These are phyloP conservation scores for Xestobium rufovillosum DNA, from an alignment of 2,888 invertebrate species.

Conservation along the genomic window DNA sequence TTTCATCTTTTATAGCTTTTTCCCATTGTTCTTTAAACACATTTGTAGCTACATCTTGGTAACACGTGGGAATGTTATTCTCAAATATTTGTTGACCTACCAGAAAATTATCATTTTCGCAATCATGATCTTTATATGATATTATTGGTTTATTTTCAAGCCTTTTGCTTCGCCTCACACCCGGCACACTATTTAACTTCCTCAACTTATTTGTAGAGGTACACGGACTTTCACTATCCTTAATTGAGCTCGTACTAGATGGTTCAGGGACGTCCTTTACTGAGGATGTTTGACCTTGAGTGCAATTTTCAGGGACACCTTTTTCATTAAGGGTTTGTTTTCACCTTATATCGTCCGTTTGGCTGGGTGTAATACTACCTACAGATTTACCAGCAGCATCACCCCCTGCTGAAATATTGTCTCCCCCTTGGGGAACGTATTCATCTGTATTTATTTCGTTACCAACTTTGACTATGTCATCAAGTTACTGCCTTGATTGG, in stretches of 20 bases:
- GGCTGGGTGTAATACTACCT: neutral
- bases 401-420: slow-evolving; percentile 5
- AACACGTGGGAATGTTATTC: slow-evolving; percentile 7
- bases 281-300: slow-evolving; percentile 2
- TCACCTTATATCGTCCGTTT: slow-evolving; percentile 7
- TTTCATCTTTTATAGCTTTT: slow-evolving; percentile 11
- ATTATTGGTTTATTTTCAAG: slow-evolving; percentile 12
- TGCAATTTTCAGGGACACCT: slow-evolving; percentile 4
- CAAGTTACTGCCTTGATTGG: slow-evolving; percentile 11
- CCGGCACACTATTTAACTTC: neutral
- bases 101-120: slow-evolving; percentile 6
- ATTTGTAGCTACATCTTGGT: slow-evolving; percentile 5
- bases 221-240: slow-evolving; percentile 9
- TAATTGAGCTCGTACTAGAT: slow-evolving; percentile 1
- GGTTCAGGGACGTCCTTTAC: slow-evolving; percentile 1
- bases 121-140: slow-evolving; percentile 12
- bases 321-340: slow-evolving; percentile 7
- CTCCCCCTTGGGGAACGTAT: neutral
- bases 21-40: slow-evolving; percentile 9
- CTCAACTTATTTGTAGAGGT: slow-evolving; percentile 6
- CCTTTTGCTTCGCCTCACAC: slow-evolving; percentile 10
- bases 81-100: slow-evolving; percentile 1
- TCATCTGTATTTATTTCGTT: slow-evolving; percentile 2
- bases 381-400: neutral
- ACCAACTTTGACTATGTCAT: neutral